Evolutionary conservation across 2,113 vertebrate species (phyloP).

Genomic region (Nettapus auritus): DNA sequence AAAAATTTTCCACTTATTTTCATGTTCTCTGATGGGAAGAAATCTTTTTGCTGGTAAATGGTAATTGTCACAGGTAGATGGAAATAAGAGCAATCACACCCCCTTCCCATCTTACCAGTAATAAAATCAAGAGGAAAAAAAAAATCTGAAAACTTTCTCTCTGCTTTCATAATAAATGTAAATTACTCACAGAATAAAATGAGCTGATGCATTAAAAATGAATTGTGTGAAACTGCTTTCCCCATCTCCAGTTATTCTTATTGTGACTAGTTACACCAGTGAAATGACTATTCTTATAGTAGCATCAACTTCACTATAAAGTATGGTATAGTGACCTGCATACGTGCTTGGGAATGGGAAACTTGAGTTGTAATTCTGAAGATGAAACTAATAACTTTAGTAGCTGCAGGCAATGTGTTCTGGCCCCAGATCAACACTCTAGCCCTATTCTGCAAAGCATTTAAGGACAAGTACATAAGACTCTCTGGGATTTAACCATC

Average conservation of each 20-base stretch:
- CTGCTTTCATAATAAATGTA: not conserved
- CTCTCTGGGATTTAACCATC: not conserved
- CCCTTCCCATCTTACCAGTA: not conserved
- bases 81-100: conserved; percentile 20
- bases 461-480: not conserved
- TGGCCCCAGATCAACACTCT: not conserved
- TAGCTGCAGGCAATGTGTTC: not conserved
- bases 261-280: not conserved
- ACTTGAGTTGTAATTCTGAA: not conserved
- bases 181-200: conserved; percentile 22
- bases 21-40: not conserved
- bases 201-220: not conserved
- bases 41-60: not conserved
- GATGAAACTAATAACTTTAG: not conserved
- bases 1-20: not conserved
- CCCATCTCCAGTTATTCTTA: not conserved
- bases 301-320: not conserved
- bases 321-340: not conserved
- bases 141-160: not conserved
- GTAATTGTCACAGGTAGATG: conserved; percentile 16
- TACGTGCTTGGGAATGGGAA: not conserved
- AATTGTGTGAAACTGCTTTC: not conserved
- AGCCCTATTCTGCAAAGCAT: not conserved
- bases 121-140: not conserved
- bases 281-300: not conserved